These are phyloP conservation scores for Diarsia rubi DNA, from an alignment of 2,888 invertebrate species.

Conservation along the genomic window DNA sequence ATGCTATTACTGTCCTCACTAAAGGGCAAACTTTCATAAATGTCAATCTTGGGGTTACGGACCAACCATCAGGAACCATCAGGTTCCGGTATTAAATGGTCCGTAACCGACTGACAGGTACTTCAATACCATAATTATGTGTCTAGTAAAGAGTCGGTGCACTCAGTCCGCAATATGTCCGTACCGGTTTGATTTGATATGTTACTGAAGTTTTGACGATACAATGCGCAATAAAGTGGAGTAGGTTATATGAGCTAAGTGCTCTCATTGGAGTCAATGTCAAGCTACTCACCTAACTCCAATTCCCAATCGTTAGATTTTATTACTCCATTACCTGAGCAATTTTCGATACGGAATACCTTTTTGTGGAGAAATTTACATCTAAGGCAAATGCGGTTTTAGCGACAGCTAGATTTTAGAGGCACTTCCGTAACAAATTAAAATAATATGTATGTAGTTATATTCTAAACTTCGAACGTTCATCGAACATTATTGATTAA, in stretches of 20 bases:
- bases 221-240: background rate
- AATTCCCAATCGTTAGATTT: slow-evolving; percentile 28
- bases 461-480: slow-evolving; percentile 19
- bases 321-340: slow-evolving; percentile 20
- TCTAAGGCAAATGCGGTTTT: slow-evolving; percentile 43
- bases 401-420: slow-evolving; percentile 57
- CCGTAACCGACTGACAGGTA: no score
- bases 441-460: slow-evolving; percentile 18
- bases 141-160: no score
- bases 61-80: no score
- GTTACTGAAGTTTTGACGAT: slow-evolving; percentile 4
- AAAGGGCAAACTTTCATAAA: slow-evolving; percentile 4
- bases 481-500: slow-evolving; percentile 31
- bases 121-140: no score
- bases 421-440: slow-evolving; percentile 50
- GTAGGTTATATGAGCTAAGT: no score
- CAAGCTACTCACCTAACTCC: slow-evolving; percentile 12
- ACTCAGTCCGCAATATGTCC: background rate
- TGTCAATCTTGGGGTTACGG: background rate
- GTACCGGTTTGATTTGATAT: background rate
- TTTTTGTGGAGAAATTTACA: slow-evolving; percentile 8
- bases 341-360: background rate
- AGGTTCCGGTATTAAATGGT: no score
- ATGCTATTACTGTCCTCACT: slow-evolving; percentile 10
- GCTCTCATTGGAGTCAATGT: slow-evolving; percentile 26